A percentile compares a stretch with the other conserved stretches of the same genome.
Conservation (phyloP, 1,140 invertebrate species). For the Temnothorax curvispinosus region DNA sequence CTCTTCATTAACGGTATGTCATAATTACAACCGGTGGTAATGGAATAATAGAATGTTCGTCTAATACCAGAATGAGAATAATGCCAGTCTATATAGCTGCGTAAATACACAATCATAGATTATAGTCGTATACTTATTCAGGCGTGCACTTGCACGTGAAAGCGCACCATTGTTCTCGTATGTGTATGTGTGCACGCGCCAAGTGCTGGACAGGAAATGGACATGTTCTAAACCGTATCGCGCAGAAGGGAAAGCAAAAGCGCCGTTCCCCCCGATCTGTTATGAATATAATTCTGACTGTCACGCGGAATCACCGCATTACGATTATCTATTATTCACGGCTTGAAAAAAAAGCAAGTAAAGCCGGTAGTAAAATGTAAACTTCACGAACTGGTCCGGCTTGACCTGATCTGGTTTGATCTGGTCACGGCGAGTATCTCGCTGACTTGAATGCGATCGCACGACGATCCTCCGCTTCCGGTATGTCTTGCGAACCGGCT, state of each 20-base stretch:
- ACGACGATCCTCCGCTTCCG: slow-evolving; percentile 34
- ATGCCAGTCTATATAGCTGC: neutral
- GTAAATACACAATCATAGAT: slow-evolving; percentile 32
- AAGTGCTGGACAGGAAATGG: slow-evolving; percentile 17
- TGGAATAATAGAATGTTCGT: slow-evolving; percentile 42
- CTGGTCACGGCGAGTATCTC: neutral
- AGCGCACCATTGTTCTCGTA: slow-evolving; percentile 27
- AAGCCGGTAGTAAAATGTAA: neutral
- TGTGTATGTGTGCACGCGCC: neutral
- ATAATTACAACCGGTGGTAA: slow-evolving; percentile 19
- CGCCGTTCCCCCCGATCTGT: neutral
- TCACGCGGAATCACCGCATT: neutral
- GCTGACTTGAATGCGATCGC: slow-evolving; percentile 14
- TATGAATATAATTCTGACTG: neutral
- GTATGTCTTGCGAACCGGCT: neutral
- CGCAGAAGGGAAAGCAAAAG: neutral
- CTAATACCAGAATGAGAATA: slow-evolving; percentile 30
- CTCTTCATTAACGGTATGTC: neutral
- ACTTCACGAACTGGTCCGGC: neutral
- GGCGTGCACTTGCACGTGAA: neutral
- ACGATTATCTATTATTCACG: slow-evolving; percentile 26
- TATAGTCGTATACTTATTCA: slow-evolving; percentile 35
- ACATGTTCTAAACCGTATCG: slow-evolving; percentile 10
- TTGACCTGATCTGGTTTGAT: neutral
- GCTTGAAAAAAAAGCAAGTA: slow-evolving; percentile 8